Base-by-base conservation (phyloP, 2,888 invertebrate genomes). In the Sinodicranocentrus sp. region DNA sequence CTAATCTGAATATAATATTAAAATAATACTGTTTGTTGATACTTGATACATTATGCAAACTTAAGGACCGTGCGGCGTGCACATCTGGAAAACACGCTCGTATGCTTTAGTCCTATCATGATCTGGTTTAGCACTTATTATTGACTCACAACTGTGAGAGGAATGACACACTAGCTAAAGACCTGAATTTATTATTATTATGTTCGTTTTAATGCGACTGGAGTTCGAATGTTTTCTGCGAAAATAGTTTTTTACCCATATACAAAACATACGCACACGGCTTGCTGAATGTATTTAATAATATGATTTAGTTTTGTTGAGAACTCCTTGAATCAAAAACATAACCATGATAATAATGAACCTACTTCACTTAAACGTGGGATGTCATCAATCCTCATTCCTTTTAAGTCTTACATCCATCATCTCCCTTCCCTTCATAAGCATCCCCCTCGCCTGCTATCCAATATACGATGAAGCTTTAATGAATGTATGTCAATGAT, bases 321-420 rank as follows among this genome's bases (percentile, higher is more conserved):
- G n/a, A 48, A 10, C 48, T 67, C 68, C 77, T 67, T 77, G 77
- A 67, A 77, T 77, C 68, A 77, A 67, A 75, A 75, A 61, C 25
- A 75, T 75, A 44, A 54, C 28, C 10, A n/a, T 63, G 10, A 68
- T 57, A 52, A 75, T 65, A 75, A 77, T 70, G 25, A 68, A 52
- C 67, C 52, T 65, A 52, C 65, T 23, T 57, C 39, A 77, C 77
- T 77, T 77, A 13, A 67, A 39, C 44, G 13, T 59, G 43, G 54
- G n/a, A 28, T 57, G 17, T 70, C 77, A 78, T 70, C 57, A 77
- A 77, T 77, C 67, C 77, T 68, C 77, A 76, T 76, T 67, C 33
- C 54, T 54, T 21, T 43, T 21, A 39, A 61, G 65, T 75, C 52
- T 54, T 52, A 28, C 52, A 43, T 65, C 63, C 65, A 61, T 63